A percentile compares a stretch with the other conserved stretches of the same genome.
Conservation (phyloP, 2,888 invertebrate genomes). For the Stenoptilia bipunctidactyla region DNA sequence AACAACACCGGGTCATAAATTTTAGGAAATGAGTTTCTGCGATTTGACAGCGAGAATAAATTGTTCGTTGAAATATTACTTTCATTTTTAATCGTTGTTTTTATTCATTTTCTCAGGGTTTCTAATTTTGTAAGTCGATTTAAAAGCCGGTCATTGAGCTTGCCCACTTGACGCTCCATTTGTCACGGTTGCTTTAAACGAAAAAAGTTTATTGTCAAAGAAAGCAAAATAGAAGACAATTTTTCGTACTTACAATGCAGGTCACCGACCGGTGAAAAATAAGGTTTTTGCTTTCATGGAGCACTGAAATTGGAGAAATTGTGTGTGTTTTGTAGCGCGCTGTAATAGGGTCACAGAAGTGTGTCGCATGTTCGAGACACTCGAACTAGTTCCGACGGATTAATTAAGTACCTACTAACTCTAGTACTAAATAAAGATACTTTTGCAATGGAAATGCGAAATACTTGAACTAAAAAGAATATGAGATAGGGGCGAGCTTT, state of each 20-base stretch:
- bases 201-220: slow-evolving; percentile 18
- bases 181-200: slow-evolving; percentile 21
- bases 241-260: slow-evolving; percentile 31
- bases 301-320: slow-evolving; percentile 32
- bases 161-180: slow-evolving; percentile 31
- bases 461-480: too few relatives aligned
- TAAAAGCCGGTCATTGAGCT: slow-evolving; percentile 34
- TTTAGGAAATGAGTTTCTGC: slow-evolving; percentile 11
- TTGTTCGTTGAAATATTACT: slow-evolving; percentile 32
- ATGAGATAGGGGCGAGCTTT: too few relatives aligned
- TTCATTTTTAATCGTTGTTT: slow-evolving; percentile 32
- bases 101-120: slow-evolving; percentile 27
- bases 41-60: slow-evolving; percentile 30
- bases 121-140: slow-evolving; percentile 29
- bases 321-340: slow-evolving; percentile 21
- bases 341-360: slow-evolving; percentile 18
- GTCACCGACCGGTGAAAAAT: slow-evolving; percentile 41
- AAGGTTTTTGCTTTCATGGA: slow-evolving; percentile 23
- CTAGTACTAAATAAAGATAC: too few relatives aligned
- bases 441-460: too few relatives aligned
- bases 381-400: too few relatives aligned
- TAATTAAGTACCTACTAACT: too few relatives aligned
- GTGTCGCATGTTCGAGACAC: slow-evolving; percentile 14
- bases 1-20: too few relatives aligned
- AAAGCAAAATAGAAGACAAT: slow-evolving; percentile 22